Percentiles rank a stretch among this genome's conserved stretches.
Conservation (phyloP, 92 coral and sea anemone species). For the Phenganax marumi region DNA sequence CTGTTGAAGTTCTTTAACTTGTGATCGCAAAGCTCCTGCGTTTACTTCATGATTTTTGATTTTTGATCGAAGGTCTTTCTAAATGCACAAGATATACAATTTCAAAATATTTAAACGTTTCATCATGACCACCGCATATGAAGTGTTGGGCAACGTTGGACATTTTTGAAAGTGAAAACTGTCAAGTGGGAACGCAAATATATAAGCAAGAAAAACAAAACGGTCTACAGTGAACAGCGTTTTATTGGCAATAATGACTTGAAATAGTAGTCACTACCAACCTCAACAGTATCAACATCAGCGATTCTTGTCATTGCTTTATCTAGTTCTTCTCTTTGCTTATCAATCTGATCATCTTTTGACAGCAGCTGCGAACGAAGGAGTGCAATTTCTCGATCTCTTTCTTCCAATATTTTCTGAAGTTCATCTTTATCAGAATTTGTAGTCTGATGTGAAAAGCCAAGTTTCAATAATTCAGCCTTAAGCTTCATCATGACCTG, state of each 20-base stretch:
- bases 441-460: conserved; percentile 71
- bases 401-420: conserved; percentile 70
- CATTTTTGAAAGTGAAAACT: no score
- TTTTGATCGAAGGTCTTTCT: conserved; percentile 59
- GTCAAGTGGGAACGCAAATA: no score
- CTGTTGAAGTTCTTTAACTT: conserved; percentile 79
- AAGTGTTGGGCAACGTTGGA: no score
- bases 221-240: not conserved
- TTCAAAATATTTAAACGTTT: no score
- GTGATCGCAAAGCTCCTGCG: conserved; percentile 66
- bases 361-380: conserved; percentile 74
- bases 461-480: conserved; percentile 77
- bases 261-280: conserved; percentile 3
- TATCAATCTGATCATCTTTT: conserved; percentile 72
- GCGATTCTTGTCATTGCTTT: conserved; percentile 71
- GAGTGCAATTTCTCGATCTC: conserved; percentile 78
- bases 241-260: not conserved
- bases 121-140: no score
- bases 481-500: conserved; percentile 89
- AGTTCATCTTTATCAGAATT: conserved; percentile 73
- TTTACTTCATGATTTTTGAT: conserved; percentile 58
- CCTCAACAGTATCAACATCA: conserved; percentile 80
- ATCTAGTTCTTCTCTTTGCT: conserved; percentile 79
- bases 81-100: not conserved
- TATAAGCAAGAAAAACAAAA: no score